Evolutionary conservation across 2,797 vertebrate genomes (phyloP), one percentile per base, ranked within the genome.

Genomic region (Pseudomugil gertrudae): DNA sequence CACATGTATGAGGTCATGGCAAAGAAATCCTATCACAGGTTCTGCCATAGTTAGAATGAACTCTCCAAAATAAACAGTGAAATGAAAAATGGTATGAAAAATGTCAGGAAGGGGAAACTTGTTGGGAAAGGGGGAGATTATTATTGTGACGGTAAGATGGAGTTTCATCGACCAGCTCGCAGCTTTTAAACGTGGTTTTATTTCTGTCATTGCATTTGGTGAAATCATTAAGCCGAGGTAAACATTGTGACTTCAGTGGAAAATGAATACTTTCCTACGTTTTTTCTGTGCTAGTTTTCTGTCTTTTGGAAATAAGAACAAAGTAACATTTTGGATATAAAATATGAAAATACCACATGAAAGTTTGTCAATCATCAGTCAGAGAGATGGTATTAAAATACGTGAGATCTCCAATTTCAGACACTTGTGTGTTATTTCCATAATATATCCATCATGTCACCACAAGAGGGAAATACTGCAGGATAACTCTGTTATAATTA

Each of bases 201-300:
- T 69, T 53, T 72, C 80, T 85, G 72, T 81, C 55, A 52, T 47
- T 70, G 80, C 29, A 27, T 83, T 85, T 85, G 87, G 83, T 81
- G 79, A 78, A 89, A 59, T 66, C 85, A 84, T 88, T 78, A 87
- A 66, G 38, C 43, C 2, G 62, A 63, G 21, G 63, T 78, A 83
- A 85, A 71, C 64, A 74, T 51, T 57, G 66, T 65, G 72, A 76
- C 69, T 82, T 63, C 80, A 58, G 72, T 71, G 76, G 79, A 81
- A 86, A 76, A 81, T 47, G 17, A 72, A 69, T 53, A 32, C 66
- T 76, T 77, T 71, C 77, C 76, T 74, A 36, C 19, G 52, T 73
- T 78, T 63, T 63, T 43, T 33, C 58, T 48, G 50, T 10, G 38
- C 21, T 57, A 70, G 81, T 85, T 68, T 54, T 56, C 79, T 75